A percentile compares a stretch with the other conserved stretches of the same genome.
phyloP scores from a whole-genome alignment of 1,140 invertebrate genomes.

The Drosophila sucinea region DNA sequence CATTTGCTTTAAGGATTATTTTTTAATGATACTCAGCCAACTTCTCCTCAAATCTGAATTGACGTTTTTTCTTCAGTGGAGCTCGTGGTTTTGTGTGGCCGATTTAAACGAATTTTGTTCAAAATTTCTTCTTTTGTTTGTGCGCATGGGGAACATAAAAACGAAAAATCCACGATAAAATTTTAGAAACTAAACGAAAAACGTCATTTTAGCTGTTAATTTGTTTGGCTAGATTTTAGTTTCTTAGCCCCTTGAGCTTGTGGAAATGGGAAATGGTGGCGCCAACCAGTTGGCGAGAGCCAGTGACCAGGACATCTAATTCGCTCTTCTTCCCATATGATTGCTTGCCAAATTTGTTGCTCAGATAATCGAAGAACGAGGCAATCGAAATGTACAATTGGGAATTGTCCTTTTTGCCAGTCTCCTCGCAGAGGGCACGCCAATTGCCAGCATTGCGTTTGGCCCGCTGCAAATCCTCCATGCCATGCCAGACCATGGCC shows the following conservation, averaged over 20 bases:
- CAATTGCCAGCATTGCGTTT: constrained; percentile 85
- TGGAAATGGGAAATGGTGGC: constrained; percentile 85
- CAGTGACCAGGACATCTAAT: constrained; percentile 92
- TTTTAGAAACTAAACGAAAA: constrained; percentile 14
- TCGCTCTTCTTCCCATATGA: constrained; percentile 70
- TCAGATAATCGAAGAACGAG: constrained; percentile 68
- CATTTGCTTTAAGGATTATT: too few species aligned
- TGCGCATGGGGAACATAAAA: constrained; percentile 24
- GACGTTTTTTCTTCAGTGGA: too few species aligned
- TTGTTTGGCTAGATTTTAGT: background rate
- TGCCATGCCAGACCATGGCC: constrained; percentile 49
- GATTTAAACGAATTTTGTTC: background rate
- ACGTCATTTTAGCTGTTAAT: background rate
- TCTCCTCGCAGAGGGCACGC: constrained; percentile 82
- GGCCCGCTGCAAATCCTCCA: constrained; percentile 85
- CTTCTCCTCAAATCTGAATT: too few species aligned
- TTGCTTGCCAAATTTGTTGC: constrained; percentile 61
- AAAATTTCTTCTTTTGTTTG: background rate
- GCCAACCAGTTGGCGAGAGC: constrained; percentile 95
- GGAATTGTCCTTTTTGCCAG: constrained; percentile 50
- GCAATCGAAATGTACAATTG: constrained; percentile 53
- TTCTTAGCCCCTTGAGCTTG: constrained; percentile 31
- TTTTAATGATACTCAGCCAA: too few species aligned
- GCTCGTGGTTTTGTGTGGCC: background rate
- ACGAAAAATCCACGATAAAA: constrained; percentile 30